Conservation (phyloP, 2,113 vertebrate genomes). For the Electrona antarctica region DNA sequence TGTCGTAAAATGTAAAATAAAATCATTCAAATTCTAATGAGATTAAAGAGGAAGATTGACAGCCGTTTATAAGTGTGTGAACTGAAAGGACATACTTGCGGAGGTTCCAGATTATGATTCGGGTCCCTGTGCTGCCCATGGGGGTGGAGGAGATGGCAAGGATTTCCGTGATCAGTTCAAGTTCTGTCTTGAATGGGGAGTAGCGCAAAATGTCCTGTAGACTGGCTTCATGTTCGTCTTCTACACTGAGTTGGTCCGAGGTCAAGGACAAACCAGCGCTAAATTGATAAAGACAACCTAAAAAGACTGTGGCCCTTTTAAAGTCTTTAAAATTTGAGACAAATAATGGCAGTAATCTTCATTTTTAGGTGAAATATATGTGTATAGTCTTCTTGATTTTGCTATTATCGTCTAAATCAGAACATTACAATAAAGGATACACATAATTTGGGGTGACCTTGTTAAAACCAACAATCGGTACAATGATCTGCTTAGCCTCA, state of each 20-base stretch:
- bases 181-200: constrained; percentile 84
- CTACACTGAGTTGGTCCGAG: constrained; percentile 71
- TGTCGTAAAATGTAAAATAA: too few relatives aligned
- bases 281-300: neutral
- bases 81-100: constrained; percentile 78
- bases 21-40: too few relatives aligned
- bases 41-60: too few relatives aligned
- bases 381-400: too few relatives aligned
- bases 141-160: constrained; percentile 71
- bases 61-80: too few relatives aligned
- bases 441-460: constrained; percentile 44
- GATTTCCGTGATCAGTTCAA: constrained; percentile 85
- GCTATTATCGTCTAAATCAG: too few relatives aligned
- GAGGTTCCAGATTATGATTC: constrained; percentile 97
- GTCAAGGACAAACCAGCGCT: constrained; percentile 77
- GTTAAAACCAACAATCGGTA: constrained; percentile 84
- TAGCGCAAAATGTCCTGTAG: constrained; percentile 85
- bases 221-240: constrained; percentile 77
- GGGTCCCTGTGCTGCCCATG: constrained; percentile 83
- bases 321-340: too few relatives aligned
- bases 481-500: constrained; percentile 84
- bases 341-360: too few relatives aligned
- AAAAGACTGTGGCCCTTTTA: too few relatives aligned
- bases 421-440: constrained; percentile 85
- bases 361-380: too few relatives aligned